phyloP scores from a whole-genome alignment of 2,113 vertebrate species.

The Mormyrus lacerda region DNA sequence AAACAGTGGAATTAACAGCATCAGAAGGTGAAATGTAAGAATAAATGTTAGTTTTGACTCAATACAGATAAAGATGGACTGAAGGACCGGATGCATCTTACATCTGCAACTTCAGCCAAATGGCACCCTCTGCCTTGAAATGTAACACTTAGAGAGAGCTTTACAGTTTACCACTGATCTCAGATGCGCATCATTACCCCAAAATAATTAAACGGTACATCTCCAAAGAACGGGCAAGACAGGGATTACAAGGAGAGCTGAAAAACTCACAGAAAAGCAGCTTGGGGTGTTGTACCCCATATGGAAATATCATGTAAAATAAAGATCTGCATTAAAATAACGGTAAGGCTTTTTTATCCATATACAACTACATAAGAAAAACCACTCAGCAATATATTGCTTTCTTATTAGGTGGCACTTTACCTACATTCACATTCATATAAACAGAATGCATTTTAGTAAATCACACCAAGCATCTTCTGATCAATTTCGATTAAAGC shows the following conservation, averaged over 20 bases:
- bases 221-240: not conserved
- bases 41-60: not conserved
- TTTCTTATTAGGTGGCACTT: not conserved
- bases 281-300: not conserved
- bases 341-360: not conserved
- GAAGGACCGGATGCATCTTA: not conserved
- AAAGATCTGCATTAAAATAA: not conserved
- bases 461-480: not conserved
- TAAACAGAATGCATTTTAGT: not conserved
- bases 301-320: not conserved
- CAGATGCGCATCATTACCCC: not conserved
- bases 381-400: not conserved
- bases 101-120: not conserved
- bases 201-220: not conserved
- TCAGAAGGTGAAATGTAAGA: not conserved
- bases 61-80: not conserved
- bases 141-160: not conserved
- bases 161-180: not conserved
- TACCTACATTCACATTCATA: not conserved
- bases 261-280: not conserved
- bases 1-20: not conserved
- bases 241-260: not conserved
- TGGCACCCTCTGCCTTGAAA: not conserved
- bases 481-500: not conserved
- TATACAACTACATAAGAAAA: not conserved